A percentile compares a stretch with the other conserved stretches of the same genome.
Evolutionary conservation across 2,888 invertebrate genomes (phyloP).

Genomic region (Spodoptera picta): DNA sequence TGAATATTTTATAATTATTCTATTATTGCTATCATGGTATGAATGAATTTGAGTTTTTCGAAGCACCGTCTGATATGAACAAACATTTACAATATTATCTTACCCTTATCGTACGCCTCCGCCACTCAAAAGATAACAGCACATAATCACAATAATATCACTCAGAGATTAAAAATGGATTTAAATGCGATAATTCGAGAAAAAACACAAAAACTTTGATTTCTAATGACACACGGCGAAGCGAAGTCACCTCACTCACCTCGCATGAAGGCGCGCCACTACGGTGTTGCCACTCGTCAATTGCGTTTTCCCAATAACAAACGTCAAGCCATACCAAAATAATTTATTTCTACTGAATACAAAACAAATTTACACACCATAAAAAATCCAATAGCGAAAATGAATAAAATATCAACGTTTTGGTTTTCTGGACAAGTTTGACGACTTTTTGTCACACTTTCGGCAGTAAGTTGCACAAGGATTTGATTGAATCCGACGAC

Average conservation of each 20-base stretch:
- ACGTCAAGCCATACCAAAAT: conserved; percentile 41
- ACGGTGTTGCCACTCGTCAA: conserved; percentile 71
- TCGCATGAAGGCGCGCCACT: conserved; percentile 78
- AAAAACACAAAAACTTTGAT: conserved; percentile 82
- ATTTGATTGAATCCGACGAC: conserved; percentile 52
- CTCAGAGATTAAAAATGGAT: conserved; percentile 68
- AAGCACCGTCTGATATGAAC: conserved; percentile 68
- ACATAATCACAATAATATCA: conserved; percentile 84
- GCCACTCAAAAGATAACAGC: conserved; percentile 78
- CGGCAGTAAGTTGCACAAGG: conserved; percentile 64
- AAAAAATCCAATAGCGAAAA: conserved; percentile 11
- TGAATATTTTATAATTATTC: conserved; percentile 43
- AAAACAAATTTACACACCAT: conserved; percentile 12
- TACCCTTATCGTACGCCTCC: conserved; percentile 84
- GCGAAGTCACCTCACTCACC: conserved; percentile 70
- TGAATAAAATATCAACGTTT: conserved; percentile 4
- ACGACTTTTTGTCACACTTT: conserved; percentile 54
- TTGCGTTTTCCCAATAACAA: conserved; percentile 54
- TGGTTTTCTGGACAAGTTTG: conserved; percentile 7
- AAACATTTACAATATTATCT: conserved; percentile 71
- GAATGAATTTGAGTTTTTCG: conserved; percentile 53
- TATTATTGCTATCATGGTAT: conserved; percentile 34
- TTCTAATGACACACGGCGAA: conserved; percentile 73
- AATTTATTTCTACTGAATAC: conserved; percentile 37
- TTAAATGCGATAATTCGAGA: conserved; percentile 69